Conservation (phyloP, 2,113 vertebrate species). For the Seriola rivoliana region DNA sequence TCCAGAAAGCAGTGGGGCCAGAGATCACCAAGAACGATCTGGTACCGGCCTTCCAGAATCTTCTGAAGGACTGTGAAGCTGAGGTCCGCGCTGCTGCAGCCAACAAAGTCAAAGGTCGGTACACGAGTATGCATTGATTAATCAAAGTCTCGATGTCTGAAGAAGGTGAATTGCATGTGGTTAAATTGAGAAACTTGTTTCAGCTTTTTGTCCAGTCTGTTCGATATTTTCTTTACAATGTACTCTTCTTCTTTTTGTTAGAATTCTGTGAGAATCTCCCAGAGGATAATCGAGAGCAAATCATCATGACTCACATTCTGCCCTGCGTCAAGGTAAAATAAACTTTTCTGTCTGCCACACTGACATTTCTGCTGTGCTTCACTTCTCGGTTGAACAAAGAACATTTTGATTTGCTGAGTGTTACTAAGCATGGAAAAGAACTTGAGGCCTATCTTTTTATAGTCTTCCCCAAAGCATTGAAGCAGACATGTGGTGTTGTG, state of each 20-base stretch:
- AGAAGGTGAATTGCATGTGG: not conserved
- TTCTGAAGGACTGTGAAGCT: constrained; percentile 93
- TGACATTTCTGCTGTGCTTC: not conserved
- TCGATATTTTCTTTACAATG: not conserved
- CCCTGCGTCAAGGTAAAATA: constrained; percentile 91
- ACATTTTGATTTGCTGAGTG: not conserved
- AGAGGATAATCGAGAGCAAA: constrained; percentile 89
- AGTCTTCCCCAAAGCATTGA: constrained; percentile 3
- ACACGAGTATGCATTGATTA: not conserved
- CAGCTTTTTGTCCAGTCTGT: not conserved
- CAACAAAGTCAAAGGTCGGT: constrained; percentile 92
- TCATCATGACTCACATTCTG: constrained; percentile 93
- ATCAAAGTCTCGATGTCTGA: not conserved
- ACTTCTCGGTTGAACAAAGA: constrained; percentile 5
- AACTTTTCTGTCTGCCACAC: not conserved
- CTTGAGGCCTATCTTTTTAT: constrained; percentile 28
- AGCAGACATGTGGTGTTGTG: not conserved
- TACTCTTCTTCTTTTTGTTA: constrained; percentile 60
- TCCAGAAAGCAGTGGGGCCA: constrained; percentile 93
- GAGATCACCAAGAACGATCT: constrained; percentile 92
- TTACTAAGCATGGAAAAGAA: constrained; percentile 1
- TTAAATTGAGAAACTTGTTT: not conserved
- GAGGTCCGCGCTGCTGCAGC: constrained; percentile 92
- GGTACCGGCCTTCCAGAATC: constrained; percentile 92
- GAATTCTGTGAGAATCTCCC: constrained; percentile 94